Conservation (phyloP, 2,888 invertebrate genomes). For the Melanchra persicariae region DNA sequence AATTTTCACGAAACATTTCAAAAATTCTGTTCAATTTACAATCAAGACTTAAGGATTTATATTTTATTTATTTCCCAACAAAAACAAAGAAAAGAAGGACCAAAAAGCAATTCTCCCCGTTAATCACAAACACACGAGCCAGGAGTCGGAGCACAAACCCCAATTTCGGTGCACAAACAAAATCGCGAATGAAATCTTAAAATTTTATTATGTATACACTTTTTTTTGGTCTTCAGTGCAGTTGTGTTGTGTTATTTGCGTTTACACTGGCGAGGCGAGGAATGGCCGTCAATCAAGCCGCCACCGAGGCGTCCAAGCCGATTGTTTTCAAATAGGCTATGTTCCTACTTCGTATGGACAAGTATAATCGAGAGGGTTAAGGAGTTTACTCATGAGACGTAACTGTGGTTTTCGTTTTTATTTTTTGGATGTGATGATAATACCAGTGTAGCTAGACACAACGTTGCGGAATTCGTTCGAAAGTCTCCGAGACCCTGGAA, state of each 20-base stretch:
- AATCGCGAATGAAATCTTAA: constrained; percentile 63
- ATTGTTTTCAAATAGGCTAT: constrained; percentile 81
- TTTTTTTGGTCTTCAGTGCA: constrained; percentile 43
- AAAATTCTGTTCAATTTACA: not conserved
- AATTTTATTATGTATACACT: constrained; percentile 63
- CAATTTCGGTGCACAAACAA: constrained; percentile 54
- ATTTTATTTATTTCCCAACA: constrained; percentile 9
- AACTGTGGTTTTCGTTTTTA: constrained; percentile 2
- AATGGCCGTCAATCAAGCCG: constrained; percentile 74
- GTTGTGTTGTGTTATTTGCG: constrained; percentile 65
- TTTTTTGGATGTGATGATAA: too few species aligned
- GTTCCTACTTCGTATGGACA: constrained; percentile 69
- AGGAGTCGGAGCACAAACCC: constrained; percentile 41
- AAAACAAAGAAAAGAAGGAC: constrained; percentile 18
- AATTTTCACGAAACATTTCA: not conserved
- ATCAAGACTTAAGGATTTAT: not conserved
- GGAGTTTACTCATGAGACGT: constrained; percentile 50
- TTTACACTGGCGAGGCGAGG: constrained; percentile 67
- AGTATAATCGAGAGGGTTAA: constrained; percentile 73
- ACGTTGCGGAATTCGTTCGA: too few species aligned
- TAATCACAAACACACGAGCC: constrained; percentile 52
- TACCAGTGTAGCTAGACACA: too few species aligned
- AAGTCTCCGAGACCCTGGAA: too few species aligned
- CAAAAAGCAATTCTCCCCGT: constrained; percentile 46
- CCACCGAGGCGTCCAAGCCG: constrained; percentile 66